A percentile compares a stretch with the other conserved stretches of the same genome.
These are phyloP conservation scores for Ptilodon capucinus DNA, from an alignment of 2,888 invertebrate species.

Conservation along the genomic window DNA sequence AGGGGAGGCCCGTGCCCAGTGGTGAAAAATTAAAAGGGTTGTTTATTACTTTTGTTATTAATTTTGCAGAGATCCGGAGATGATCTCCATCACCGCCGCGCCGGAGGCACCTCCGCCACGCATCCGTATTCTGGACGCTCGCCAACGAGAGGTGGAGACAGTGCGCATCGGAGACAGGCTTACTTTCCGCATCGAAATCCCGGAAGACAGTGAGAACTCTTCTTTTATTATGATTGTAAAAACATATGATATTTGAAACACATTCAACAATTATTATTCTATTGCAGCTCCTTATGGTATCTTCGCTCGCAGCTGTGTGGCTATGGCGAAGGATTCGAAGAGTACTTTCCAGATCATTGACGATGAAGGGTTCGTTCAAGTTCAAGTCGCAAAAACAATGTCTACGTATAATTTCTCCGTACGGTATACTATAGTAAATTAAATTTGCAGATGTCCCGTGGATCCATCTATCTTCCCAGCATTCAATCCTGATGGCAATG, in stretches of 20 bases:
- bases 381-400: not conserved
- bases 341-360: slow-evolving; percentile 98
- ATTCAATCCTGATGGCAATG: slow-evolving; percentile 95
- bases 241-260: not conserved
- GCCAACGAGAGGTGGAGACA: slow-evolving; percentile 94
- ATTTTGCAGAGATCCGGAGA: slow-evolving; percentile 91
- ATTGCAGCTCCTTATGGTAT: slow-evolving; percentile 95
- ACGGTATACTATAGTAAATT: not conserved
- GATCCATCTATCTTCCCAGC: slow-evolving; percentile 97
- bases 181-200: slow-evolving; percentile 97
- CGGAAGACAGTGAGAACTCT: slow-evolving; percentile 92
- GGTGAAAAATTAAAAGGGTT: too few species aligned
- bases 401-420: not conserved
- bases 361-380: slow-evolving; percentile 92
- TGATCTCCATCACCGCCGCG: slow-evolving; percentile 97
- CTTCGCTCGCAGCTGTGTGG: slow-evolving; percentile 97
- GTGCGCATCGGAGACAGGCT: slow-evolving; percentile 97
- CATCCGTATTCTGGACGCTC: slow-evolving; percentile 94
- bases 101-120: slow-evolving; percentile 97
- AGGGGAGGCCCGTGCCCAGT: too few species aligned
- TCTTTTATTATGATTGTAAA: not conserved
- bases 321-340: slow-evolving; percentile 98
- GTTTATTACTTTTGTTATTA: not conserved
- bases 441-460: slow-evolving; percentile 88
- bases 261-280: not conserved